These are phyloP conservation scores for Pollenia griseotomentosa DNA, from an alignment of 2,888 invertebrate genomes.

Conservation along the genomic window DNA sequence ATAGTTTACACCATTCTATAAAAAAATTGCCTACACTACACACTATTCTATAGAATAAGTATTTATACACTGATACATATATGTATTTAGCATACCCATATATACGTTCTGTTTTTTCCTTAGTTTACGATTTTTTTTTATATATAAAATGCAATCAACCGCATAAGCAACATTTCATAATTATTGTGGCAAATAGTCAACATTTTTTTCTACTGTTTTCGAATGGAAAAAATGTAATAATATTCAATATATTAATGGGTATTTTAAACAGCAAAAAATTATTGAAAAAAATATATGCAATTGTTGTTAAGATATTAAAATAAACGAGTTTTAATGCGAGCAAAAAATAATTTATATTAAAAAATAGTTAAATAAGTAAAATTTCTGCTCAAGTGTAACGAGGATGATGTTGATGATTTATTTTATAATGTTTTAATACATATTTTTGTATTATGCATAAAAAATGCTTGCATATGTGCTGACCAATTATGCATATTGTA, in stretches of 20 bases:
- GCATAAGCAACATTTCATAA: constrained; percentile 73
- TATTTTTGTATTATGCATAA: constrained; percentile 53
- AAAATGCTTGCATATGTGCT: constrained; percentile 41
- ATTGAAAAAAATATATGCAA: constrained; percentile 37
- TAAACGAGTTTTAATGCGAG: constrained; percentile 42
- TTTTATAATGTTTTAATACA: constrained; percentile 34
- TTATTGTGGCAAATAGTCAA: constrained; percentile 73
- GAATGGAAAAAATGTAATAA: constrained; percentile 8
- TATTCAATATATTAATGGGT: constrained; percentile 42
- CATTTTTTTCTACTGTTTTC: constrained; percentile 37
- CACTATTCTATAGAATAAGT: no score
- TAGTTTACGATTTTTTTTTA: constrained; percentile 19
- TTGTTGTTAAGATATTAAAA: constrained; percentile 55
- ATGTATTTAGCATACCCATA: background rate
- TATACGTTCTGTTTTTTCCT: background rate
- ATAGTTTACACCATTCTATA: no score
- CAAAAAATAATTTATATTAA: background rate
- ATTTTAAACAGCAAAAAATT: constrained; percentile 21
- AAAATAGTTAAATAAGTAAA: constrained; percentile 29
- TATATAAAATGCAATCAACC: constrained; percentile 69
- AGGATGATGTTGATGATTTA: constrained; percentile 44
- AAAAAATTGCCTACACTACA: no score
- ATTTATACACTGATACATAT: no score
- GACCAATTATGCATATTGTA: constrained; percentile 40
- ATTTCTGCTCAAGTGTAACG: constrained; percentile 26